A percentile compares a stretch with the other conserved stretches of the same genome.
These are phyloP conservation scores for Hipposideros larvatus DNA, from an alignment of 2,797 vertebrate species.

Conservation along the genomic window DNA sequence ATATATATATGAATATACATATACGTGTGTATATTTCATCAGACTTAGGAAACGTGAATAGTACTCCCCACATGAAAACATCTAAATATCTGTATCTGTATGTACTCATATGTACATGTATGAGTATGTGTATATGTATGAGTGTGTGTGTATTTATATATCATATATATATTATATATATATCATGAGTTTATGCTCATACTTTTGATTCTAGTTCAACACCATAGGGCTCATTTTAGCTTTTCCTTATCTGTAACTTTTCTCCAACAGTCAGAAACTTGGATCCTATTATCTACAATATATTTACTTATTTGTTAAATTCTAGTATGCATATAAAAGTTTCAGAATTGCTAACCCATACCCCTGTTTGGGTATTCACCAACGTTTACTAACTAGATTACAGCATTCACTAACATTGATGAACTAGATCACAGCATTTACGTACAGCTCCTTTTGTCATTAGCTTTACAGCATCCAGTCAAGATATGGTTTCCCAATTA, in stretches of 20 bases:
- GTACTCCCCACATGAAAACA: neutral
- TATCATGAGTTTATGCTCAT: neutral
- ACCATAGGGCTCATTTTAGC: neutral
- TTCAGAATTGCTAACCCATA: neutral
- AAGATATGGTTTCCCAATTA: neutral
- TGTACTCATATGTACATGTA: no score
- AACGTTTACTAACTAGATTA: no score
- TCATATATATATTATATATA: neutral
- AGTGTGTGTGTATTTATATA: no score
- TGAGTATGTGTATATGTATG: neutral
- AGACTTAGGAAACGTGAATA: neutral
- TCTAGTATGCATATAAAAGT: neutral
- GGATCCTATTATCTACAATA: neutral
- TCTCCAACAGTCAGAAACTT: neutral
- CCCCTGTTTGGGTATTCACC: neutral
- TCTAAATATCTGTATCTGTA: neutral
- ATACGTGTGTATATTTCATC: no score
- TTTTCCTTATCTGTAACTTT: neutral
- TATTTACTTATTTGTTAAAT: neutral
- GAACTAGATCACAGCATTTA: neutral
- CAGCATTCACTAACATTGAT: no score
- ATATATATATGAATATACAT: no score
- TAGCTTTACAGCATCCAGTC: neutral
- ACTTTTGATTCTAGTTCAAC: neutral
- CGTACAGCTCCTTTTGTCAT: neutral